These are phyloP conservation scores for Euphonia xanthogaster DNA, from an alignment of 2,797 vertebrate genomes.

Conservation along the genomic window DNA sequence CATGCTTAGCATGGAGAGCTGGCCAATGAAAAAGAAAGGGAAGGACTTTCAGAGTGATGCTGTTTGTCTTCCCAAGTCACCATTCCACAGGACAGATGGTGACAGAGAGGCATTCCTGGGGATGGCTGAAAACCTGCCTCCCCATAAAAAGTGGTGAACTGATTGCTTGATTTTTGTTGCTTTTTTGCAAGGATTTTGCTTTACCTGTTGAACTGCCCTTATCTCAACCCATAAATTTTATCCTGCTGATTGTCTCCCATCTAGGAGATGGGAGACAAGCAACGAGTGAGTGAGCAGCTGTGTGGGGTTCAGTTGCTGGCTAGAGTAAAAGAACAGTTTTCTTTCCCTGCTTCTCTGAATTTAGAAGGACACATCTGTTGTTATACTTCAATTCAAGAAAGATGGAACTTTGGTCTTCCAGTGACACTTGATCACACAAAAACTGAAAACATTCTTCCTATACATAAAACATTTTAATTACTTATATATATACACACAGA, in stretches of 20 bases:
- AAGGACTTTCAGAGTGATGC: too few relatives aligned
- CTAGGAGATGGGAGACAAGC: not conserved
- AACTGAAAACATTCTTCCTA: not conserved
- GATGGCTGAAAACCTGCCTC: not conserved
- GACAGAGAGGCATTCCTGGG: not conserved
- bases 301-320: not conserved
- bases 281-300: not conserved
- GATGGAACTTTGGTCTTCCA: not conserved
- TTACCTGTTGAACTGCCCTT: not conserved
- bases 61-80: not conserved
- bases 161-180: not conserved
- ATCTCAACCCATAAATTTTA: not conserved
- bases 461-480: not conserved
- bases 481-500: rapidly evolving
- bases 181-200: not conserved
- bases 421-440: not conserved
- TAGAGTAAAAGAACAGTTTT: not conserved
- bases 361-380: not conserved
- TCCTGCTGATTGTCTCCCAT: not conserved
- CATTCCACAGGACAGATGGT: rapidly evolving
- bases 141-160: not conserved
- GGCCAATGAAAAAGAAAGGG: not conserved
- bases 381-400: not conserved
- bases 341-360: rapidly evolving
- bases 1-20: not conserved